These are phyloP conservation scores for Drosophila mauritiana DNA, from an alignment of 1,140 invertebrate species.

Conservation along the genomic window DNA sequence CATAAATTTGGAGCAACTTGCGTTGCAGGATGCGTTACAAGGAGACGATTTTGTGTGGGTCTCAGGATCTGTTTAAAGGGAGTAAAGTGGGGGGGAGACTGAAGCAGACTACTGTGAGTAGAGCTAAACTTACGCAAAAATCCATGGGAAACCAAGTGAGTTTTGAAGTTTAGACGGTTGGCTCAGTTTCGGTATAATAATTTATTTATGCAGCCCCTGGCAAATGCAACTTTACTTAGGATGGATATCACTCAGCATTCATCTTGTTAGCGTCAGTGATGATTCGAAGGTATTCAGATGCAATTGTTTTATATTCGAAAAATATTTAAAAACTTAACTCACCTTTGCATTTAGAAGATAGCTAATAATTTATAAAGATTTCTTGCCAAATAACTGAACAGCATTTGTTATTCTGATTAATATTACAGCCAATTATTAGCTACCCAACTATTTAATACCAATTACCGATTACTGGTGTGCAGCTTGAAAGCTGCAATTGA, in stretches of 20 bases:
- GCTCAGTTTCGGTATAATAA: conserved; percentile 37
- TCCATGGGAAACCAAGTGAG: conserved; percentile 20
- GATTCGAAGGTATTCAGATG: not conserved
- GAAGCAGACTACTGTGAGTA: not conserved
- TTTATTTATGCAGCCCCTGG: conserved; percentile 61
- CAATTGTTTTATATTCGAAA: too few relatives aligned
- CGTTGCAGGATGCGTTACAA: conserved; percentile 63
- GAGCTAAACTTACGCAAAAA: conserved; percentile 52
- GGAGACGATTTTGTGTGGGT: conserved; percentile 23
- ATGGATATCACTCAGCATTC: conserved; percentile 11
- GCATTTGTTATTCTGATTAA: too few relatives aligned
- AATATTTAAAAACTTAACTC: too few relatives aligned
- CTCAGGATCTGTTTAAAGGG: conserved; percentile 3
- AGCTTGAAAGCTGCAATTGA: not conserved
- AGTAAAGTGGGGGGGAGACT: not conserved
- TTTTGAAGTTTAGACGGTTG: conserved; percentile 35
- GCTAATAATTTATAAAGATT: too few relatives aligned
- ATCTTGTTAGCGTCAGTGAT: not conserved
- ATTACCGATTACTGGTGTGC: not conserved
- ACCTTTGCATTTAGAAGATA: too few relatives aligned
- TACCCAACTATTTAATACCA: not conserved
- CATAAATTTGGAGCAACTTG: conserved; percentile 73
- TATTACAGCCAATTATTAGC: too few relatives aligned
- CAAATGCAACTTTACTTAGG: conserved; percentile 33
- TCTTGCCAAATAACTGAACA: too few relatives aligned